Conservation (phyloP, 2,113 vertebrate species). For the Antidorcas marsupialis region DNA sequence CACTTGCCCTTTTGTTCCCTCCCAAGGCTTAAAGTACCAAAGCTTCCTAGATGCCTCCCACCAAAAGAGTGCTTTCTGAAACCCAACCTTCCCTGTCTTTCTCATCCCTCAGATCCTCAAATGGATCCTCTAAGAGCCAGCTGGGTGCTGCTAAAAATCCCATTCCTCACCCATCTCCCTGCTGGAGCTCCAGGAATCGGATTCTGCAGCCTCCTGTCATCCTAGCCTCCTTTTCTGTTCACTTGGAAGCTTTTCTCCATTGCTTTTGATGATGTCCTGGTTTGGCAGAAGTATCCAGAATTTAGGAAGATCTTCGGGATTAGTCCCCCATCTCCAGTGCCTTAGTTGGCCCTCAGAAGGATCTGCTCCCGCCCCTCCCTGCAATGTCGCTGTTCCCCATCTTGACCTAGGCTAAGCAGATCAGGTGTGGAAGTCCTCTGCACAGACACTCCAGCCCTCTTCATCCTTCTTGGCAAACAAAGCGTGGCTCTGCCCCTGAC, state of each 20-base stretch:
- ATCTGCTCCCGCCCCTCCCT: neutral
- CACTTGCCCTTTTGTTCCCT: neutral
- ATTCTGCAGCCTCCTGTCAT: slow-evolving; percentile 52
- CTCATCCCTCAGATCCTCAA: slow-evolving; percentile 7
- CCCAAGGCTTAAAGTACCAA: neutral
- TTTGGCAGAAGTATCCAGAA: slow-evolving; percentile 35
- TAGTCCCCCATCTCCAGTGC: neutral
- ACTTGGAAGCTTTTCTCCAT: slow-evolving; percentile 40
- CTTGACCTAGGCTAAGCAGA: neutral
- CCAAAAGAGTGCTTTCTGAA: slow-evolving; percentile 31
- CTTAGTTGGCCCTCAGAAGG: neutral
- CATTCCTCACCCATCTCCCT: slow-evolving; percentile 57
- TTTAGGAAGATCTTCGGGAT: neutral
- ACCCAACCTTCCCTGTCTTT: neutral
- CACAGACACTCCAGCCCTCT: neutral
- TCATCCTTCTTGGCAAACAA: slow-evolving; percentile 21
- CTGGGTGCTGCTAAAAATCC: slow-evolving; percentile 32
- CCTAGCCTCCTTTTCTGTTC: slow-evolving; percentile 52
- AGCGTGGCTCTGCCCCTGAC: neutral
- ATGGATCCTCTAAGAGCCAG: neutral
- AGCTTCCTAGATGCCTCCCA: neutral
- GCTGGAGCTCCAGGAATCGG: slow-evolving; percentile 46
- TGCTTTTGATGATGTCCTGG: slow-evolving; percentile 37
- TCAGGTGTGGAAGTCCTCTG: neutral
- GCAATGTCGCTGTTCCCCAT: neutral